Evolutionary conservation across 2,888 invertebrate species (phyloP).

Genomic region (Tipula unca): DNA sequence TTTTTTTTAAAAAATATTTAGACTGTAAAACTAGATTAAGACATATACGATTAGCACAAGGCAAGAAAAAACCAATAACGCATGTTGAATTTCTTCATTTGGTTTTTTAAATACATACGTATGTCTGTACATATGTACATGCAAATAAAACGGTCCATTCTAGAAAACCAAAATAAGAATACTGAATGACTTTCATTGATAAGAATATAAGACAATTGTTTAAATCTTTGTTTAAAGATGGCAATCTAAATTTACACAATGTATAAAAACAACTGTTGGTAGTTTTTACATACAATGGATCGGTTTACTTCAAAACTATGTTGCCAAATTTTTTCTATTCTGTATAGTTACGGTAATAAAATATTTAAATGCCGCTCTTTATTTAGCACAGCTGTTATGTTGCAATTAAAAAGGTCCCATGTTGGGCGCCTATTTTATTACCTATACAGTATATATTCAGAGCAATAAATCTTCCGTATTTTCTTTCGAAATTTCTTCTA

Average conservation of each 20-base stretch:
- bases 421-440: neutral
- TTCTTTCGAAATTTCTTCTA: neutral
- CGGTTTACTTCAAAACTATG: neutral
- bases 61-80: neutral
- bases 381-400: no score
- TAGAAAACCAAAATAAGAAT: neutral
- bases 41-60: neutral
- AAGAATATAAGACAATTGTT: neutral
- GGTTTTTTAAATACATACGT: no score
- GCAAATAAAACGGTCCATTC: neutral
- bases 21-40: constrained; percentile 14
- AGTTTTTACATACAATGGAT: neutral
- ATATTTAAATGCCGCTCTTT: neutral
- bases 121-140: neutral
- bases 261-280: neutral
- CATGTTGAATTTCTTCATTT: neutral
- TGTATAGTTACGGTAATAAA: neutral
- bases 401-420: neutral
- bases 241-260: neutral
- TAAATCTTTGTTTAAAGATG: neutral
- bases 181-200: neutral
- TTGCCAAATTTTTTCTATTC: neutral
- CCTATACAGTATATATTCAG: neutral
- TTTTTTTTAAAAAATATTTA: neutral
- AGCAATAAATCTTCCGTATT: neutral